phyloP scores from a whole-genome alignment of 2,797 vertebrate genomes.

The Macroramphosus scolopax region DNA sequence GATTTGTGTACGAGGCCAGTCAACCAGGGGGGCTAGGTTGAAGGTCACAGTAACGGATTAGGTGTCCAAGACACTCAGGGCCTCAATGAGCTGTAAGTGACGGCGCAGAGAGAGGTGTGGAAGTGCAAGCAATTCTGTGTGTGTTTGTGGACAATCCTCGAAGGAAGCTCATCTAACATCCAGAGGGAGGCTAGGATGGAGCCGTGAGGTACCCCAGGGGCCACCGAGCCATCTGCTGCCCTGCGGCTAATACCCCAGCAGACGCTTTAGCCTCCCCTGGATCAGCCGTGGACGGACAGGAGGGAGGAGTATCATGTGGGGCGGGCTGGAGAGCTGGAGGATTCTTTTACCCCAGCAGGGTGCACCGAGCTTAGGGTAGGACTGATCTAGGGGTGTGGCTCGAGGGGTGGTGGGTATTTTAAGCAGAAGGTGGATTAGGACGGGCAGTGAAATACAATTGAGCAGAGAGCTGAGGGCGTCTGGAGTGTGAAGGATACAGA shows the following conservation, averaged over 20 bases:
- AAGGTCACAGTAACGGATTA: conserved; percentile 65
- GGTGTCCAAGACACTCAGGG: conserved; percentile 54
- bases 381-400: conserved; percentile 43
- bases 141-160: conserved; percentile 56
- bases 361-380: too few relatives aligned
- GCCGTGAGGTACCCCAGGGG: conserved; percentile 60
- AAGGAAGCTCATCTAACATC: conserved; percentile 66
- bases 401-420: conserved; percentile 45
- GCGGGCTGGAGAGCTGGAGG: conserved; percentile 19
- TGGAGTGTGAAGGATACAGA: conserved; percentile 34
- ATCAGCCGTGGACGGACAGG: conserved; percentile 47
- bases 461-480: conserved; percentile 22
- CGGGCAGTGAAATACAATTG: conserved; percentile 35
- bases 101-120: conserved; percentile 47
- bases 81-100: conserved; percentile 50
- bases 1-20: conserved; percentile 46
- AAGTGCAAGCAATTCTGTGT: conserved; percentile 26
- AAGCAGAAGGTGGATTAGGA: conserved; percentile 51
- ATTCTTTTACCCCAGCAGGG: conserved; percentile 46
- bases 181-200: conserved; percentile 57
- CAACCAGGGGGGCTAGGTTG: conserved; percentile 38
- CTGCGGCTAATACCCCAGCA: conserved; percentile 73
- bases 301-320: conserved; percentile 33
- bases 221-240: conserved; percentile 69
- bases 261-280: conserved; percentile 58